These are phyloP conservation scores for Gobio gobio DNA, from an alignment of 2,113 vertebrate species.

Conservation along the genomic window DNA sequence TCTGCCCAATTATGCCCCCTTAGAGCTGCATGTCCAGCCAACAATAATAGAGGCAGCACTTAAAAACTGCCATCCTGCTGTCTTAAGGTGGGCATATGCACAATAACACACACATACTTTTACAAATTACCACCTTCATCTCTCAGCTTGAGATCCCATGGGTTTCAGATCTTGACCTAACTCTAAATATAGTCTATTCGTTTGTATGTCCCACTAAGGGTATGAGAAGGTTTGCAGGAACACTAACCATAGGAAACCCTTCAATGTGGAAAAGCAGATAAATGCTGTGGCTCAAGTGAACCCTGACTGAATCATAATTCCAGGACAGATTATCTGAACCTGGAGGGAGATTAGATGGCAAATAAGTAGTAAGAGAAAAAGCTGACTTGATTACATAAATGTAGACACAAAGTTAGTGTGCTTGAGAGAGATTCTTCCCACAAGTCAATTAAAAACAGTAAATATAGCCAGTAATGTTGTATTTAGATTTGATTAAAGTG, in stretches of 20 bases:
- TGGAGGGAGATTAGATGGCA: slow-evolving; percentile 1
- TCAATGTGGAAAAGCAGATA: slow-evolving; percentile 3
- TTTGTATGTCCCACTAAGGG: slow-evolving; percentile 23
- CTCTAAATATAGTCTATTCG: slow-evolving; percentile 44
- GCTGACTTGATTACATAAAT: neutral
- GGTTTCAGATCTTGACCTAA: slow-evolving; percentile 29
- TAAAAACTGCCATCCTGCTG: slow-evolving; percentile 38
- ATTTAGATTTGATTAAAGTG: slow-evolving; percentile 34
- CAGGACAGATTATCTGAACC: neutral
- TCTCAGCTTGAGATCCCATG: slow-evolving; percentile 8
- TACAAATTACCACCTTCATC: slow-evolving; percentile 3
- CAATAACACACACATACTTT: slow-evolving; percentile 25
- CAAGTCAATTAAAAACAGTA: slow-evolving; percentile 14
- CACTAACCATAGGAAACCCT: neutral
- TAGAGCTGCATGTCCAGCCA: slow-evolving; percentile 60
- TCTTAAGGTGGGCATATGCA: slow-evolving; percentile 5
- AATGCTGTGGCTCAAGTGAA: neutral
- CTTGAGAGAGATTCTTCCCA: slow-evolving; percentile 13
- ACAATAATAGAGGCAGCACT: slow-evolving; percentile 68
- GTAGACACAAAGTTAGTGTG: neutral
- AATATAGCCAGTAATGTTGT: slow-evolving; percentile 17
- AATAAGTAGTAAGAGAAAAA: slow-evolving; percentile 20
- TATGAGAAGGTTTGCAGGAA: slow-evolving; percentile 12
- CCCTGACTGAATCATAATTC: neutral
- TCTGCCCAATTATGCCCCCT: slow-evolving; percentile 63